These are phyloP conservation scores for Stenodera caucasica DNA, from an alignment of 2,888 invertebrate genomes.

Conservation along the genomic window DNA sequence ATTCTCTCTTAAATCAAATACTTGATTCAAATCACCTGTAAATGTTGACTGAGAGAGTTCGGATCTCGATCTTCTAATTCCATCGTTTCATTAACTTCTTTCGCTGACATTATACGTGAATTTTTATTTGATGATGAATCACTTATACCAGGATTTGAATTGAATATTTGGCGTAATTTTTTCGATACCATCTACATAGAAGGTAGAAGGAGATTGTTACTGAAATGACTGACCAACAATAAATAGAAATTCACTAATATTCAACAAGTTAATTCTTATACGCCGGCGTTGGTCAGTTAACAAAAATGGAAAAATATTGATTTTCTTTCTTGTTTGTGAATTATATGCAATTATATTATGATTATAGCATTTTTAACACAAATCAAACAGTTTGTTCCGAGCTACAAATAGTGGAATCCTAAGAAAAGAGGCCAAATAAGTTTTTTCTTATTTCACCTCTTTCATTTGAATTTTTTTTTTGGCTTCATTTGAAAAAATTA, in stretches of 20 bases:
- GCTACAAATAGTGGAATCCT: no score
- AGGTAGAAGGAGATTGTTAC: slow-evolving; percentile 3
- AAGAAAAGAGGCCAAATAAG: no score
- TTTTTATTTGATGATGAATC: not conserved
- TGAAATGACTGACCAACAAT: slow-evolving; percentile 18
- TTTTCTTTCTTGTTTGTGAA: slow-evolving; percentile 2
- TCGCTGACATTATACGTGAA: slow-evolving; percentile 39
- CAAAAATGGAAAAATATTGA: slow-evolving; percentile 24
- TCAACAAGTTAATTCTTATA: slow-evolving; percentile 29
- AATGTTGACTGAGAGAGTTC: slow-evolving; percentile 68
- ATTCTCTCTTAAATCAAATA: slow-evolving; percentile 29
- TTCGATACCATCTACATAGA: not conserved
- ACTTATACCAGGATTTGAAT: not conserved
- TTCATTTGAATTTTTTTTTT: no score
- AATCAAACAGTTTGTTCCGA: no score
- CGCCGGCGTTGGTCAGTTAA: slow-evolving; percentile 30
- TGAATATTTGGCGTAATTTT: not conserved
- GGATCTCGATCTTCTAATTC: slow-evolving; percentile 72
- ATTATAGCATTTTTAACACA: no score
- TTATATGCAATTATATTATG: not conserved
- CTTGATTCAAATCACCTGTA: slow-evolving; percentile 61
- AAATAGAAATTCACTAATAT: slow-evolving; percentile 15
- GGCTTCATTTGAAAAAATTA: no score
- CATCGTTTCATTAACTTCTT: slow-evolving; percentile 55
- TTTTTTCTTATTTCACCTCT: no score